Evolutionary conservation across 1,140 invertebrate species (phyloP).

Genomic region (Physella acuta): DNA sequence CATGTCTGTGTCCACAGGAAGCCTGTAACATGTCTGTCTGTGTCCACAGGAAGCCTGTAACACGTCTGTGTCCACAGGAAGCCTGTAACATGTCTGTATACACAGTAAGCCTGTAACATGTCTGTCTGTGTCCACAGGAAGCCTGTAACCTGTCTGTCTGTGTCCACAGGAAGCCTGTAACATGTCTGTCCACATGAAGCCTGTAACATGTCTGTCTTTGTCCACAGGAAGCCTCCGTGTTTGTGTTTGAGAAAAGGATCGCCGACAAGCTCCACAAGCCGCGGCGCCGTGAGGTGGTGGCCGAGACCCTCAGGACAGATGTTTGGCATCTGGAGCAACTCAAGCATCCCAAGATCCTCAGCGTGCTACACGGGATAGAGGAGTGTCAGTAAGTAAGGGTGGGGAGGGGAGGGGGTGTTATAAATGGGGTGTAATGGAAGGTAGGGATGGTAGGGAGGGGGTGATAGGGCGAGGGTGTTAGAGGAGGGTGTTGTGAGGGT

Average conservation of each 20-base stretch:
- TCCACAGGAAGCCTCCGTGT: slow-evolving; percentile 89
- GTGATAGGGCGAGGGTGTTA: background rate
- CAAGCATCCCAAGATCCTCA: slow-evolving; percentile 82
- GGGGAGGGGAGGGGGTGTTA: background rate
- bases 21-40: no score
- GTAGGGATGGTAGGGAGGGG: background rate
- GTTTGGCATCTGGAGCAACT: slow-evolving; percentile 80
- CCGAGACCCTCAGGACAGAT: slow-evolving; percentile 82
- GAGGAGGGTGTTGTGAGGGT: slow-evolving; percentile 1
- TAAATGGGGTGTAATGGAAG: background rate
- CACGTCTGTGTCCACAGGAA: no score
- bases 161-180: no score
- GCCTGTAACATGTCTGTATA: no score
- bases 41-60: no score
- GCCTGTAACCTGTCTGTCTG: no score
- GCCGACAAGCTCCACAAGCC: slow-evolving; percentile 94
- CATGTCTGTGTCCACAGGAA: no score
- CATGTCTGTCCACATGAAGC: no score
- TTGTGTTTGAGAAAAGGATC: slow-evolving; percentile 90
- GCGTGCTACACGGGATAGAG: slow-evolving; percentile 64
- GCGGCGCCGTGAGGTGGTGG: slow-evolving; percentile 86
- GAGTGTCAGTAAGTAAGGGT: slow-evolving; percentile 62
- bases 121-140: no score
- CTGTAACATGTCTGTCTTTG: no score
- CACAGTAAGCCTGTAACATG: no score